phyloP scores from a whole-genome alignment of 2,888 invertebrate genomes.

The Alentia gelatinosa region DNA sequence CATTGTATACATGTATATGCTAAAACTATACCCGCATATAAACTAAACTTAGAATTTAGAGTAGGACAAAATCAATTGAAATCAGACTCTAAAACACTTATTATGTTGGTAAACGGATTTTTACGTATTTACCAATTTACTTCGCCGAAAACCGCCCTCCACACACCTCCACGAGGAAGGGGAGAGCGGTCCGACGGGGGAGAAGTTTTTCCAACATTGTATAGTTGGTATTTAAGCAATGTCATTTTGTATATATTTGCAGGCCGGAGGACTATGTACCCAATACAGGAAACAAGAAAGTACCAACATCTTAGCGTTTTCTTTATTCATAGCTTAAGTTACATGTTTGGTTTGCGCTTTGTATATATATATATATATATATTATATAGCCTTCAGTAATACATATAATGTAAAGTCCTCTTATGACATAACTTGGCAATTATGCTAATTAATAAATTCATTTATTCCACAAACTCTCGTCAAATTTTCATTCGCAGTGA shows the following conservation, averaged over 20 bases:
- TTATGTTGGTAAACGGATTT: no score
- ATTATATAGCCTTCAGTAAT: background rate
- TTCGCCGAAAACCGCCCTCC: no score
- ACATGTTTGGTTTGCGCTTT: background rate
- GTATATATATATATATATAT: constrained; percentile 15
- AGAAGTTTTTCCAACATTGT: no score
- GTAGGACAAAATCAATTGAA: no score
- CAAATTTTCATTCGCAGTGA: background rate
- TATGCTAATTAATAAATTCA: background rate
- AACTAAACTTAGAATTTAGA: no score
- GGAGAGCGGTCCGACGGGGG: no score
- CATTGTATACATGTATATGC: no score
- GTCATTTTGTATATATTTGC: background rate
- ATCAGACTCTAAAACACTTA: no score
- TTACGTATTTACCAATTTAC: no score
- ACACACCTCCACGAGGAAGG: no score
- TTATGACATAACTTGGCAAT: background rate
- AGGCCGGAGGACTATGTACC: constrained; percentile 62
- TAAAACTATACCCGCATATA: no score
- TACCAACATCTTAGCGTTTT: background rate
- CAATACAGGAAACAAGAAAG: constrained; percentile 55
- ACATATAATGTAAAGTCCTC: background rate
- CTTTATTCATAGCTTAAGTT: background rate
- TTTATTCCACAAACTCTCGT: background rate
- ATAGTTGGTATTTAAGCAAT: no score